phyloP scores from a whole-genome alignment of 2,113 vertebrate species.

The Lophotis ruficrista region DNA sequence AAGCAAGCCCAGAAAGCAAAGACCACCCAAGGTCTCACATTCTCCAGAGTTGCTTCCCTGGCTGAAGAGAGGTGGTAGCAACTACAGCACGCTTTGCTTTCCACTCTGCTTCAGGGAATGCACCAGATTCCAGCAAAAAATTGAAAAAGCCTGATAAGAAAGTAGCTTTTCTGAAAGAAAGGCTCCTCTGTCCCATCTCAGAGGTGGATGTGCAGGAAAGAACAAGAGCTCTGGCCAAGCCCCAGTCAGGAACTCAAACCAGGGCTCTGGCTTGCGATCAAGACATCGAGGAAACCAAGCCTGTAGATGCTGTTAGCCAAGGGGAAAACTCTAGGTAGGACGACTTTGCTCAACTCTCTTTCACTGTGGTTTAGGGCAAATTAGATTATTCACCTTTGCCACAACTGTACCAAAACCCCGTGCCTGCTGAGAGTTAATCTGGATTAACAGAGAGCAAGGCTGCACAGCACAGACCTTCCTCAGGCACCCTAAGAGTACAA shows the following conservation, averaged over 20 bases:
- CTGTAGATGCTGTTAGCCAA: neutral
- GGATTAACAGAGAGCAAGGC: neutral
- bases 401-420: neutral
- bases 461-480: neutral
- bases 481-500: neutral
- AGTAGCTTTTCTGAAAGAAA: neutral
- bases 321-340: neutral
- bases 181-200: neutral
- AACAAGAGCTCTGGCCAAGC: neutral
- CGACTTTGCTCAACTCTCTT: neutral
- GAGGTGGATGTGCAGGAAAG: neutral
- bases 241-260: neutral
- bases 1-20: neutral
- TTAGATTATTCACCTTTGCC: neutral
- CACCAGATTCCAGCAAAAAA: neutral
- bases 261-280: accelerated
- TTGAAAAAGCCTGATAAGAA: accelerated
- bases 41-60: neutral
- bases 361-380: neutral
- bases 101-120: neutral
- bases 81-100: neutral
- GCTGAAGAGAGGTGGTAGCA: neutral
- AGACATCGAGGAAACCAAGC: neutral
- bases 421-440: neutral
- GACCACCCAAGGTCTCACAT: neutral